phyloP scores from a whole-genome alignment of 2,797 vertebrate species.

The Diceros bicornis region DNA sequence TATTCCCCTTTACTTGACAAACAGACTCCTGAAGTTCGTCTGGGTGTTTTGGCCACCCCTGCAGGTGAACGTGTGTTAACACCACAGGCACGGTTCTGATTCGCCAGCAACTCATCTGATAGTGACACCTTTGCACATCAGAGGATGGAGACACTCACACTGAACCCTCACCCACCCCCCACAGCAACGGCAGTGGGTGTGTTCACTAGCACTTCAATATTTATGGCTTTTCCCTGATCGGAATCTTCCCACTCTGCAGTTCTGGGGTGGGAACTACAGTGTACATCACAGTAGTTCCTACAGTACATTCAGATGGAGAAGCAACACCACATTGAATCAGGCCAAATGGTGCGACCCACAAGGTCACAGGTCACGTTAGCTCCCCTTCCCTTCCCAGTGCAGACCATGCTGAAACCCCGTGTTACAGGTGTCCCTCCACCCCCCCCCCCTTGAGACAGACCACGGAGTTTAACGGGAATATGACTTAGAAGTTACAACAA shows the following conservation, averaged over 20 bases:
- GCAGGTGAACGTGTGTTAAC: not conserved
- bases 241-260: not conserved
- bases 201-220: not conserved
- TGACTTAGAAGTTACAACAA: not conserved
- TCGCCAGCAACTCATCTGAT: not conserved
- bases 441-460: not conserved
- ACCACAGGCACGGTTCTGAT: not conserved
- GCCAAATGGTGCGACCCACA: not conserved
- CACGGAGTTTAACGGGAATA: not conserved
- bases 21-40: not conserved
- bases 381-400: not conserved
- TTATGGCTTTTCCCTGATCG: not conserved
- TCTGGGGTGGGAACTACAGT: not conserved
- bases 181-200: not conserved
- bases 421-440: not conserved
- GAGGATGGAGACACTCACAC: not conserved
- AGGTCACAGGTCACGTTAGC: not conserved
- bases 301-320: not conserved
- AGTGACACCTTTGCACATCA: not conserved
- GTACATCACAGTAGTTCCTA: not conserved
- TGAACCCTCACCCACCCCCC: not conserved
- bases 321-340: not conserved
- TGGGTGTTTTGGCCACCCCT: not conserved
- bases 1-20: not conserved
- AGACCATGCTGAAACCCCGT: not conserved